phyloP scores from a whole-genome alignment of 2,113 vertebrate species.

The Corythornis cristatus region DNA sequence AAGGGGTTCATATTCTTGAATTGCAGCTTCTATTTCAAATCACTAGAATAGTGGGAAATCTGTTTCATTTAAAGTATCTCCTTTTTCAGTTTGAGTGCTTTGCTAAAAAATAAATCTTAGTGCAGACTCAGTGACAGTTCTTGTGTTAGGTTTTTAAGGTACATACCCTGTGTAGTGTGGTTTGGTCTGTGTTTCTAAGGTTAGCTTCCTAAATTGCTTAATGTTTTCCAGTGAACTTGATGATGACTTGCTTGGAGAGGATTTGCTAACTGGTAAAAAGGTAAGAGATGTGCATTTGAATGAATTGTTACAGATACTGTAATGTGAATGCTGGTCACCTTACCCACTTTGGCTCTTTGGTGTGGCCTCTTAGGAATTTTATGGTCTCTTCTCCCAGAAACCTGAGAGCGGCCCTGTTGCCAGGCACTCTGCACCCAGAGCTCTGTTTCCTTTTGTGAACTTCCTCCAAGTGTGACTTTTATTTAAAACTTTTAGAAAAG shows the following conservation, averaged over 20 bases:
- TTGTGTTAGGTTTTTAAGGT: background rate
- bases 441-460: background rate
- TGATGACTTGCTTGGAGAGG: conserved; percentile 93
- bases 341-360: background rate
- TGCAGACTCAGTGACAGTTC: rapidly evolving
- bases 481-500: background rate
- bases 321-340: background rate
- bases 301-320: background rate
- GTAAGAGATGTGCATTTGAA: conserved; percentile 70
- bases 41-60: background rate
- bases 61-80: background rate
- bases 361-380: background rate
- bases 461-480: background rate
- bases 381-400: background rate
- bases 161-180: background rate
- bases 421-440: too few relatives aligned
- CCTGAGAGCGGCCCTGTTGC: background rate
- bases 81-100: background rate
- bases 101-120: background rate
- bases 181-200: background rate
- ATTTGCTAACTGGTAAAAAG: conserved; percentile 92
- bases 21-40: background rate
- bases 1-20: background rate
- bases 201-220: background rate
- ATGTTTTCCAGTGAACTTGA: conserved; percentile 88